Conservation (phyloP, 1,140 invertebrate genomes). For the Penaeus vannamei region DNA sequence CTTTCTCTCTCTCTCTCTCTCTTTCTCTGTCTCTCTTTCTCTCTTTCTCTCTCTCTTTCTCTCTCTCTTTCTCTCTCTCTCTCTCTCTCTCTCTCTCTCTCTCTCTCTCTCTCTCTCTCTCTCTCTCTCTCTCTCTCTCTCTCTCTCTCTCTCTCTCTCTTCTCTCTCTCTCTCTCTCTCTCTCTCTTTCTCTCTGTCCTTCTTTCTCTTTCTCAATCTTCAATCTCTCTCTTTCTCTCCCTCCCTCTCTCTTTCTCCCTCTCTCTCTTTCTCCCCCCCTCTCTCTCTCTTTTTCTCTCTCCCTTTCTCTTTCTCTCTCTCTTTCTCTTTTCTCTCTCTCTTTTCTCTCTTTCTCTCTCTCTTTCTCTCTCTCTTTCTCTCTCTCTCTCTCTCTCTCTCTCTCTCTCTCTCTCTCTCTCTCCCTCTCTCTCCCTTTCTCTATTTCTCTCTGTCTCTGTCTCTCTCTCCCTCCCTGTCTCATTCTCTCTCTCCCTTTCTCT, state of each 20-base stretch:
- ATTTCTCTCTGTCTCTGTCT: slow-evolving; percentile 22
- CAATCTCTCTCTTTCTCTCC: not conserved
- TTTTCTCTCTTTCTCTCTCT: slow-evolving; percentile 29
- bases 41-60: slow-evolving; percentile 3
- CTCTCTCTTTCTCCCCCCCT: not conserved
- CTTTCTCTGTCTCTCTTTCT: slow-evolving; percentile 18
- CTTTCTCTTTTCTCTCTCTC: not conserved
- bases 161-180: slow-evolving; percentile 27
- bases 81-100: slow-evolving; percentile 13
- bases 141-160: slow-evolving; percentile 9
- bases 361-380: slow-evolving; percentile 5
- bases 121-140: not conserved
- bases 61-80: slow-evolving; percentile 31
- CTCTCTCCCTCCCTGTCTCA: too few species aligned
- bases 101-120: not conserved
- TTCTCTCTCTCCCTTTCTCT: slow-evolving; percentile 34
- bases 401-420: not conserved
- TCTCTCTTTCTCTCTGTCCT: not conserved
- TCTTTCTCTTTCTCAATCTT: slow-evolving; percentile 30
- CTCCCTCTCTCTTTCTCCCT: not conserved
- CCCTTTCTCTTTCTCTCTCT: slow-evolving; percentile 30
- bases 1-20: not conserved
- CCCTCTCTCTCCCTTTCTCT: slow-evolving; percentile 5
- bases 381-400: not conserved
- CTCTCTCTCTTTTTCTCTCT: not conserved